phyloP scores from a whole-genome alignment of 2,797 vertebrate genomes.

The Pseudotriccus pelzelni region DNA sequence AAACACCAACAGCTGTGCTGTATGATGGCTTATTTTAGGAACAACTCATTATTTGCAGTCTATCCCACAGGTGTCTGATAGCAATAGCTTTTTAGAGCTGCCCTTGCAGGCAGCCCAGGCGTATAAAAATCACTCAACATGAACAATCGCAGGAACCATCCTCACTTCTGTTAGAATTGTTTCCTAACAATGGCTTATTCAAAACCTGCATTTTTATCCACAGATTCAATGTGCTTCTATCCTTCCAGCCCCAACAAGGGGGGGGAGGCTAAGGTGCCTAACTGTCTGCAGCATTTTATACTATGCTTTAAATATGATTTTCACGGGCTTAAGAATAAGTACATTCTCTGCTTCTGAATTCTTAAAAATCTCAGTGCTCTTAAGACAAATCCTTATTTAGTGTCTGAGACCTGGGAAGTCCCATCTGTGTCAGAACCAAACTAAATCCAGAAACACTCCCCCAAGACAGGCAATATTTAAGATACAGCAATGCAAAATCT shows the following conservation, averaged over 20 bases:
- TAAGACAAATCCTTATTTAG: not conserved
- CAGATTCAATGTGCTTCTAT: not conserved
- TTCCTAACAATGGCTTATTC: conserved; percentile 8
- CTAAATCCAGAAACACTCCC: not conserved
- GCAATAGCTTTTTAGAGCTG: not conserved
- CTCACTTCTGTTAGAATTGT: not conserved
- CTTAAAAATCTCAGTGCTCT: not conserved
- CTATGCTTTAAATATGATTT: not conserved
- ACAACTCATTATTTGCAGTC: not conserved
- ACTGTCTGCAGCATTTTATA: not conserved
- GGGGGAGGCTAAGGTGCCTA: not conserved
- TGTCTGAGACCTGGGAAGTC: not conserved
- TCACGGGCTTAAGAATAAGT: not conserved
- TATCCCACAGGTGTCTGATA: conserved; percentile 15
- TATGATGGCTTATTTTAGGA: not conserved
- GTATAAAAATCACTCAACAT: not conserved
- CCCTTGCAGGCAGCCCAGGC: not conserved
- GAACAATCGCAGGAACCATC: conserved; percentile 15
- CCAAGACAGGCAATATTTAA: not conserved
- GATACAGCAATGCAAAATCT: not conserved
- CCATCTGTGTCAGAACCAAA: not conserved
- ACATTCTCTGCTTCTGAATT: not conserved
- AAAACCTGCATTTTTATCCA: conserved; percentile 7
- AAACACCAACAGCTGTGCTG: conserved; percentile 16
- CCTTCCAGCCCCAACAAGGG: not conserved